Evolutionary conservation across 2,888 invertebrate genomes (phyloP).

Genomic region (Callosobruchus maculatus): DNA sequence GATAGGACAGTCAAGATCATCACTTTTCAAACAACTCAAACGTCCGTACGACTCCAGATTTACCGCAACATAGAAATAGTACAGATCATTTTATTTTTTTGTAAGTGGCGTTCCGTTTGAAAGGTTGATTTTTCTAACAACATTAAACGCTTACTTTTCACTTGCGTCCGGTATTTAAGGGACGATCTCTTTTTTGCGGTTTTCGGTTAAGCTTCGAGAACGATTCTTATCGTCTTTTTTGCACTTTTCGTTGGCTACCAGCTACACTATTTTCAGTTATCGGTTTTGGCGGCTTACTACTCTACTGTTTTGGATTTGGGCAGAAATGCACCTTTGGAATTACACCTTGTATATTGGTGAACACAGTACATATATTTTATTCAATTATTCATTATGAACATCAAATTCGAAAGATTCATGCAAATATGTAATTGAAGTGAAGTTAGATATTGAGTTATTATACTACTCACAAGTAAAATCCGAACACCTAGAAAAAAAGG

Average conservation of each 20-base stretch:
- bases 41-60: conserved; percentile 18
- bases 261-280: not conserved
- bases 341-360: too few species aligned
- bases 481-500: too few species aligned
- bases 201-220: not conserved
- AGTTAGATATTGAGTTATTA: too few species aligned
- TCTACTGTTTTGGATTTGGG: too few species aligned
- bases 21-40: conserved; percentile 30
- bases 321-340: too few species aligned
- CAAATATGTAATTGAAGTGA: too few species aligned
- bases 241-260: not conserved
- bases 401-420: too few species aligned
- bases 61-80: conserved; percentile 27
- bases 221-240: not conserved
- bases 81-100: conserved; percentile 38
- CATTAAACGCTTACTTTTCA: conserved; percentile 9
- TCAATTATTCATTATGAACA: too few species aligned
- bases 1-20: conserved; percentile 29
- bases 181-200: not conserved
- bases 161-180: not conserved
- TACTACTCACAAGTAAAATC: too few species aligned
- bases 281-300: too few species aligned
- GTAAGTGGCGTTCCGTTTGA: conserved; percentile 30
- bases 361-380: too few species aligned
- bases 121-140: conserved; percentile 23